Evolutionary conservation across 2,797 vertebrate species (phyloP).

Genomic region (Erpetoichthys calabaricus): DNA sequence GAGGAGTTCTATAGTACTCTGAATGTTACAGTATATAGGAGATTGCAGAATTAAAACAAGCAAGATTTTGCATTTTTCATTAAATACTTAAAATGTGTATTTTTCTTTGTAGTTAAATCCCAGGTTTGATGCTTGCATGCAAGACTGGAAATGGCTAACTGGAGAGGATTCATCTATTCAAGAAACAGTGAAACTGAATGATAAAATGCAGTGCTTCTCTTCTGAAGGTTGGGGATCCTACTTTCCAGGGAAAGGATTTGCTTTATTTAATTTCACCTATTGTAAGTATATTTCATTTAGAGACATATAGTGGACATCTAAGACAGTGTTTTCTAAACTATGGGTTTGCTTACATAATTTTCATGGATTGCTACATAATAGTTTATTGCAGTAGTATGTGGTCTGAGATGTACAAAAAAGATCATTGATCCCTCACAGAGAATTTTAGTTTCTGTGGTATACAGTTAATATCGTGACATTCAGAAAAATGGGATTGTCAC

Average conservation of each 20-base stretch:
- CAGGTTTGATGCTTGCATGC: conserved; percentile 83
- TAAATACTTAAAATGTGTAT: background rate
- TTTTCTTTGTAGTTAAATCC: conserved; percentile 69
- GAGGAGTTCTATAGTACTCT: too few relatives aligned
- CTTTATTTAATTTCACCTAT: conserved; percentile 69
- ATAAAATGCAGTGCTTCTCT: conserved; percentile 87
- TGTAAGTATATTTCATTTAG: conserved; percentile 33
- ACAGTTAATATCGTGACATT: too few relatives aligned
- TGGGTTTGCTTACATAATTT: background rate
- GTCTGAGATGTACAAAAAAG: too few relatives aligned
- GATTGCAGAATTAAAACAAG: too few relatives aligned
- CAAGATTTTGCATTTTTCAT: too few relatives aligned
- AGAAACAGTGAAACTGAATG: conserved; percentile 66
- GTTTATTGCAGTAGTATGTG: background rate
- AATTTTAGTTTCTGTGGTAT: too few relatives aligned
- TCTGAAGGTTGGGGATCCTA: conserved; percentile 63
- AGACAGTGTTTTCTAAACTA: background rate
- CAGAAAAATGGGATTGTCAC: too few relatives aligned
- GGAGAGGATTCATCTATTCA: conserved; percentile 79
- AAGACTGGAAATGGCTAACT: conserved; percentile 82
- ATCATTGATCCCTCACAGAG: too few relatives aligned
- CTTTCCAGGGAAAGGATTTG: conserved; percentile 74
- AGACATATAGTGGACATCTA: background rate
- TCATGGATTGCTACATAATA: background rate
- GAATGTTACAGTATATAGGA: too few relatives aligned